Evolutionary conservation across 2,888 invertebrate species (phyloP).

Genomic region (Callyntrura guangdongensis): DNA sequence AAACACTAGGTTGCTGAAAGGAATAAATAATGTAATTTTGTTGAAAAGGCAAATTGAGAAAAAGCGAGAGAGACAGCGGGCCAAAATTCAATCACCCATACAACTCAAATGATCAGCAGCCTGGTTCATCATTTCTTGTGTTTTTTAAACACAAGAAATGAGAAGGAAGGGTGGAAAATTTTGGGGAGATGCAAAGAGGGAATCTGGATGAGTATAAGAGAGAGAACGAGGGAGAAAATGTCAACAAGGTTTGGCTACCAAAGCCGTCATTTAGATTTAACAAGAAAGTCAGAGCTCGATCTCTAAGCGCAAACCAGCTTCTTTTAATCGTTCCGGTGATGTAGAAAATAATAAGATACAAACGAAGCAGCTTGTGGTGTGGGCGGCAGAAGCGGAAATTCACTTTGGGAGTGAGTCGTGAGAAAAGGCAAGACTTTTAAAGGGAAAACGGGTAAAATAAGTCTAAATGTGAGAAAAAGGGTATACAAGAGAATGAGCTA

Average conservation of each 20-base stretch:
- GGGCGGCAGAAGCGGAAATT: not conserved
- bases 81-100: slow-evolving; percentile 66
- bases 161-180: not conserved
- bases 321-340: slow-evolving; percentile 36
- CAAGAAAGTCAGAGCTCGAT: slow-evolving; percentile 47
- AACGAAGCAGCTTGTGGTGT: not conserved
- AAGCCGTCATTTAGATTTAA: slow-evolving; percentile 60
- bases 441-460: slow-evolving; percentile 16
- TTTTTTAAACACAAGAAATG: not conserved
- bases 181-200: not conserved
- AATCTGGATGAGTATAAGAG: slow-evolving; percentile 27
- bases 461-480: not conserved
- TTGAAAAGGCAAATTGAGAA: not conserved
- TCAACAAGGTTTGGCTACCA: slow-evolving; percentile 40
- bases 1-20: not conserved
- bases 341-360: slow-evolving; percentile 31
- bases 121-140: not conserved
- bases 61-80: not conserved
- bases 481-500: not conserved
- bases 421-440: not conserved
- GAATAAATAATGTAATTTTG: slow-evolving; percentile 47
- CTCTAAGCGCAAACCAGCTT: slow-evolving; percentile 10
- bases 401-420: not conserved
- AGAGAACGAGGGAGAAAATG: slow-evolving; percentile 41
- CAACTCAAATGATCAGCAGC: slow-evolving; percentile 51